A percentile compares a stretch with the other conserved stretches of the same genome.
Conservation (phyloP, 1,140 invertebrate genomes). For the Drosophila guanche region DNA sequence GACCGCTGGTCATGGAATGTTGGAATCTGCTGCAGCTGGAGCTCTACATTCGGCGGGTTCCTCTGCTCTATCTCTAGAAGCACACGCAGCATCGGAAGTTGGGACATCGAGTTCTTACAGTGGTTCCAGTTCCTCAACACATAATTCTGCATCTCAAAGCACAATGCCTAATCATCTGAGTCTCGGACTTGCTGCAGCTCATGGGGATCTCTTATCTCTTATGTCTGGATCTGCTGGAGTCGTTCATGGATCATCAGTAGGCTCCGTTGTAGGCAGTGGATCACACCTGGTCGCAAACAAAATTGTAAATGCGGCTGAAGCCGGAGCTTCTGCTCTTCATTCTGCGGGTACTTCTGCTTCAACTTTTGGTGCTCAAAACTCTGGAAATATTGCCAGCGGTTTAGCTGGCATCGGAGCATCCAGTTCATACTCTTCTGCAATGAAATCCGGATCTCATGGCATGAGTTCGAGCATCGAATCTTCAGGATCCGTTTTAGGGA, state of each 20-base stretch:
- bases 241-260: not conserved
- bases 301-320: not conserved
- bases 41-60: too few species aligned
- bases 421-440: too few species aligned
- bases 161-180: not conserved
- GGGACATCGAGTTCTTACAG: not conserved
- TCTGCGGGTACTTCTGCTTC: too few species aligned
- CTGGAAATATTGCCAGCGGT: not conserved
- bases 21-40: too few species aligned
- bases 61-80: not conserved
- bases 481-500: not conserved
- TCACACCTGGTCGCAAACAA: constrained; percentile 1
- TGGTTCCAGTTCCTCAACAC: not conserved
- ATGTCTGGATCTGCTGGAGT: too few species aligned
- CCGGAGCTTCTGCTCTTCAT: too few species aligned
- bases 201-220: too few species aligned
- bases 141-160: not conserved
- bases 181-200: not conserved
- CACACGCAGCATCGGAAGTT: not conserved
- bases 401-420: constrained; percentile 2
- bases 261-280: not conserved
- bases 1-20: too few species aligned
- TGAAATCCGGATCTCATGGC: not conserved
- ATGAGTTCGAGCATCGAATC: not conserved
- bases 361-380: too few species aligned